phyloP scores from a whole-genome alignment of 2,888 invertebrate species.

The Drosophila formosana region DNA sequence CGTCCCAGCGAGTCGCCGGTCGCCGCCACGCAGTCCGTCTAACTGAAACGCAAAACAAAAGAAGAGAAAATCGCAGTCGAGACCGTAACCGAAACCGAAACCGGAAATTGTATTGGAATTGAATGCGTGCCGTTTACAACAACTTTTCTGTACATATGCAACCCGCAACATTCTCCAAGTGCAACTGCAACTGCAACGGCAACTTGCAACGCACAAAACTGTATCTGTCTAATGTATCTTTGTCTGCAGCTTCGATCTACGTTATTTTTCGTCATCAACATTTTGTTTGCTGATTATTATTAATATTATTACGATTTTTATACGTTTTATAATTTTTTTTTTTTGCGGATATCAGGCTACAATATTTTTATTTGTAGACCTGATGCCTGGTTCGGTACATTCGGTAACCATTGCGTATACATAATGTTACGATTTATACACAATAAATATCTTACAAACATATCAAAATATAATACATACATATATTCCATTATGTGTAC shows the following conservation, averaged over 20 bases:
- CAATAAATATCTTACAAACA: slow-evolving; percentile 34
- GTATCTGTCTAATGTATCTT: slow-evolving; percentile 9
- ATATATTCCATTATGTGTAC: slow-evolving; percentile 22
- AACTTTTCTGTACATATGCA: slow-evolving; percentile 54
- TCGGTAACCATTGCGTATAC: slow-evolving; percentile 39
- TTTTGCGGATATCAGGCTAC: slow-evolving; percentile 35
- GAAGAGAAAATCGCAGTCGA: background rate
- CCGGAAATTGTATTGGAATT: slow-evolving; percentile 4
- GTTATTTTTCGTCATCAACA: slow-evolving; percentile 37
- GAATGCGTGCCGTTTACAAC: slow-evolving; percentile 35
- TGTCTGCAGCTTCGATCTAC: slow-evolving; percentile 29
- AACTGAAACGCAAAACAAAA: slow-evolving; percentile 11
- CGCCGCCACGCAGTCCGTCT: slow-evolving; percentile 72
- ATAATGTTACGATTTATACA: slow-evolving; percentile 43
- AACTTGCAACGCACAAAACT: no score
- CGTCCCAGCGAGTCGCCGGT: slow-evolving; percentile 49
- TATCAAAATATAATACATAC: slow-evolving; percentile 39
- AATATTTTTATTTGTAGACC: slow-evolving; percentile 39
- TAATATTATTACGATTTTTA: slow-evolving; percentile 15
- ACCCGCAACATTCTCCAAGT: slow-evolving; percentile 15
- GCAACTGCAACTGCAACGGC: slow-evolving; percentile 18
- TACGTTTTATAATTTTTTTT: slow-evolving; percentile 29
- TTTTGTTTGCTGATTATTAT: slow-evolving; percentile 48
- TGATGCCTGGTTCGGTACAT: slow-evolving; percentile 36
- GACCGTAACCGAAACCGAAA: background rate